Base-by-base conservation (phyloP, 1,140 invertebrate species). In the Ctenoplectra terminalis region DNA sequence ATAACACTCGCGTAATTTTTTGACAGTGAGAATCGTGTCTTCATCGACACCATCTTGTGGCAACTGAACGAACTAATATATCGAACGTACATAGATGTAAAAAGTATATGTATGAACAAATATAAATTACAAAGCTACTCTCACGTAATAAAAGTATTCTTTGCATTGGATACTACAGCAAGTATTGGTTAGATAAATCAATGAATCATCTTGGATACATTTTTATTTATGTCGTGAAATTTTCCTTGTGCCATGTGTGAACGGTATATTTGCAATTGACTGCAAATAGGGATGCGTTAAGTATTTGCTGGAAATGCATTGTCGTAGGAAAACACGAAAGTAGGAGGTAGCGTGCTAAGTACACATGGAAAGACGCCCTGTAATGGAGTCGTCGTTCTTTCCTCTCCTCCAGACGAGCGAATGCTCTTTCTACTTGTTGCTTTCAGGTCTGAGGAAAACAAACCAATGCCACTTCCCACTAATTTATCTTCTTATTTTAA, bases 291-390 rank as follows among this genome's bases (percentile, higher is more conserved):
- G 48, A 73, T 64, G 37, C 69, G 58, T 80, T 80, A 63, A 80
- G 77, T 72, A 80, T 80, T 80, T 80, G 29, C 48, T 80, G 77
- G 37, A 80, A 80, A 80, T 73, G 58, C 15, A 80, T 72, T 60
- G 58, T 73, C 43, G 15, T 17, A 73, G 70, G 77, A 43, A 31
- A 73, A 63, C 48, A 80, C 20, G 29, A 61, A 17, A 52, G 0
- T 1, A 70, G 31, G 50, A 84, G 73, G 66, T 71, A 26, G 37
- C 40, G 29, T n/a, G n/a, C 43, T 71, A 71, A 85, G 46, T 83
- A 48, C 73, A 40, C 58, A 7, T 31, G 20, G 20, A 71, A 78
- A 31, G 34, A 64, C 1, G 29, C n/a, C 15, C 9, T 9, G 15
- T 58, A 26, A 63, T 23, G 37, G 9, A 54, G 13, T 64, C 52